Percentiles rank a stretch among this genome's conserved stretches.
Evolutionary conservation across 2,113 vertebrate genomes (phyloP).

Genomic region (Guaruba guarouba): DNA sequence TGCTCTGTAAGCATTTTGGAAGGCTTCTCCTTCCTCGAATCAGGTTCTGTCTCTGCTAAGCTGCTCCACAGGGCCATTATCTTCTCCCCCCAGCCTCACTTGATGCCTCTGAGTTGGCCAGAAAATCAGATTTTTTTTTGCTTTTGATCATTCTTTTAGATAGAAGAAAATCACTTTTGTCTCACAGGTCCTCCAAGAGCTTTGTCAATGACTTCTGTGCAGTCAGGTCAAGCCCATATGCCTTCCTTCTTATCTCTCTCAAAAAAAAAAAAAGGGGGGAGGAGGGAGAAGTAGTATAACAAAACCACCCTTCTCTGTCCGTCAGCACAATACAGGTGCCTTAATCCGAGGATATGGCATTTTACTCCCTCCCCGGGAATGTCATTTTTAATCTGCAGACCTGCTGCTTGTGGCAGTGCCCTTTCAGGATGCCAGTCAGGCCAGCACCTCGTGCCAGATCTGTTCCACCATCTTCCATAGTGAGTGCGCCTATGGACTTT

Average conservation of each 20-base stretch:
- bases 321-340: not conserved
- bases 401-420: not conserved
- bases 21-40: not conserved
- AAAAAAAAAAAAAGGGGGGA: too few relatives aligned
- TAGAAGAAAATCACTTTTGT: not conserved
- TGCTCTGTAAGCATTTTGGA: not conserved
- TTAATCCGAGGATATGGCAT: not conserved
- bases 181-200: not conserved
- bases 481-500: not conserved
- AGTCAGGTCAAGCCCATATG: not conserved
- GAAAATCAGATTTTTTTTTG: not conserved
- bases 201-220: not conserved
- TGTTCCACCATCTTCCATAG: not conserved
- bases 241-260: not conserved
- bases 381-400: not conserved
- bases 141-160: not conserved
- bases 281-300: not conserved
- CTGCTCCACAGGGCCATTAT: not conserved
- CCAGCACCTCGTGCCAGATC: fast-evolving
- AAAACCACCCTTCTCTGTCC: not conserved
- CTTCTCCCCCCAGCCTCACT: fast-evolving
- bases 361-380: not conserved
- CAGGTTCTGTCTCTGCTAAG: not conserved
- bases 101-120: not conserved
- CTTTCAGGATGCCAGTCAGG: fast-evolving